Conservation (phyloP, 2,888 invertebrate species). For the Baronia brevicornis region DNA sequence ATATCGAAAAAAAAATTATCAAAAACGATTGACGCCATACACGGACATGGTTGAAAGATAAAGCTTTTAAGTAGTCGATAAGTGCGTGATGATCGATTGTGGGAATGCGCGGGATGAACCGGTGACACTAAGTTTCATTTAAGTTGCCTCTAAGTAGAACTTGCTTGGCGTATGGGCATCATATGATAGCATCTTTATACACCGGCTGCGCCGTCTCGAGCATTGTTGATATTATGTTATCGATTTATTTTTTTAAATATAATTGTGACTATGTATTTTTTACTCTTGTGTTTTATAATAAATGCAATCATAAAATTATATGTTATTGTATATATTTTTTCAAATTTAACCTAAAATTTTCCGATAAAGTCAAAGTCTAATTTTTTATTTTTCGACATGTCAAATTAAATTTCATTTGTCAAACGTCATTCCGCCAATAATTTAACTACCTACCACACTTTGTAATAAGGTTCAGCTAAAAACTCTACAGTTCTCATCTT, state of each 20-base stretch:
- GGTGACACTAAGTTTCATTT: constrained; percentile 70
- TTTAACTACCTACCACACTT: too few species aligned
- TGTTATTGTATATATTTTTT: too few species aligned
- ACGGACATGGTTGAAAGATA: constrained; percentile 53
- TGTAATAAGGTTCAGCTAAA: too few species aligned
- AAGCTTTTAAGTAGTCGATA: constrained; percentile 65
- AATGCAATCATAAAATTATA: too few species aligned
- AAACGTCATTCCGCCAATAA: too few species aligned
- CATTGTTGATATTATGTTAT: constrained; percentile 28
- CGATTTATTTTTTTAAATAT: not conserved
- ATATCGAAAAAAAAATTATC: constrained; percentile 15
- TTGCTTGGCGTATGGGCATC: constrained; percentile 51
- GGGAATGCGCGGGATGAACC: constrained; percentile 51
- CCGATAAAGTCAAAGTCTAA: too few species aligned
- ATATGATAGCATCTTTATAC: constrained; percentile 48
- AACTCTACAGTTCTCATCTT: too few species aligned
- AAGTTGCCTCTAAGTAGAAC: constrained; percentile 50
- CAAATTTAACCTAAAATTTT: too few species aligned
- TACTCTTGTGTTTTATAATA: too few species aligned
- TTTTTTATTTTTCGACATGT: too few species aligned
- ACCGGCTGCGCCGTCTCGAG: constrained; percentile 30
- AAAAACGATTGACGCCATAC: constrained; percentile 38
- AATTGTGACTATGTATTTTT: too few species aligned
- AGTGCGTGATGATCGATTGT: constrained; percentile 67
- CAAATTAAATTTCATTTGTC: too few species aligned